Conservation (phyloP, 1,140 invertebrate species). For the Drosophila albomicans region DNA sequence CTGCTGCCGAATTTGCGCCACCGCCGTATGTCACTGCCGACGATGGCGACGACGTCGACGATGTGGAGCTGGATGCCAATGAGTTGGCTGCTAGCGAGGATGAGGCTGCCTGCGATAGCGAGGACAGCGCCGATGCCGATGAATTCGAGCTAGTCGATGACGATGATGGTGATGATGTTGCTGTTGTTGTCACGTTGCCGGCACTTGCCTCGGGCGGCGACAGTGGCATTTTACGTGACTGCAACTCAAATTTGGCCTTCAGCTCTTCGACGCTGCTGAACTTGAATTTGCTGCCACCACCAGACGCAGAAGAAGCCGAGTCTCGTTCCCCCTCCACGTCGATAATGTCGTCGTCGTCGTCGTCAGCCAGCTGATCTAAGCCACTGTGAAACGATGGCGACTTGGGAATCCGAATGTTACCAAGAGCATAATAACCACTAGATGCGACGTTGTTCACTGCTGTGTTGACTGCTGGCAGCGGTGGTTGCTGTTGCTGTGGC, state of each 20-base stretch:
- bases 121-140: conserved; percentile 71
- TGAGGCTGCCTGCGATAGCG: conserved; percentile 65
- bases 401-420: conserved; percentile 90
- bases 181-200: conserved; percentile 6
- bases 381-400: conserved; percentile 94
- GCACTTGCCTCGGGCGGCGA: conserved; percentile 65
- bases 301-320: background rate
- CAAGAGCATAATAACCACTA: conserved; percentile 63
- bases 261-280: conserved; percentile 80
- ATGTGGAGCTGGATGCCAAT: conserved; percentile 37
- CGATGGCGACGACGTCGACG: conserved; percentile 51
- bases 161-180: conserved; percentile 71
- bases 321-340: conserved; percentile 13
- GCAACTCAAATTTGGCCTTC: conserved; percentile 75
- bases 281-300: conserved; percentile 59
- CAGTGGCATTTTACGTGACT: conserved; percentile 72
- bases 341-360: conserved; percentile 54
- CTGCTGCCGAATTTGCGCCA: conserved; percentile 69
- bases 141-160: conserved; percentile 77
- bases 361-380: conserved; percentile 90
- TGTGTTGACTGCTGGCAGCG: conserved; percentile 34
- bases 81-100: conserved; percentile 60
- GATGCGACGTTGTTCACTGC: conserved; percentile 20
- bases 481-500: conserved; percentile 34
- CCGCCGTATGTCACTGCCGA: conserved; percentile 72